A percentile compares a stretch with the other conserved stretches of the same genome.
Conservation (phyloP, 1,140 invertebrate species). For the Drosophila pallidifrons region DNA sequence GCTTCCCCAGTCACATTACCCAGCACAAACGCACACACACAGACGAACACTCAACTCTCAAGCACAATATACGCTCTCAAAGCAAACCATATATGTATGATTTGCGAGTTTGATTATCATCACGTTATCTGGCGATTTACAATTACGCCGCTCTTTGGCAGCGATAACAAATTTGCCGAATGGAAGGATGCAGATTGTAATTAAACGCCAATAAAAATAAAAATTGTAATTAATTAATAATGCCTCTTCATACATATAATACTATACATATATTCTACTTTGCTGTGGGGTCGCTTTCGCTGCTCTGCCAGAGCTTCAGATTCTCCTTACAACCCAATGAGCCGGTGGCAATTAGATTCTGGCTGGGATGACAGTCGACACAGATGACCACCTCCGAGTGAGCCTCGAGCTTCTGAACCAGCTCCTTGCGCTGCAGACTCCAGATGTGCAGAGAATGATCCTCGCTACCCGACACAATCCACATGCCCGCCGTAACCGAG, state of each 20-base stretch:
- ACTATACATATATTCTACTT: constrained; percentile 11
- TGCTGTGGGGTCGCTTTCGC: constrained; percentile 13
- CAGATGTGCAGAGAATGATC: constrained; percentile 56
- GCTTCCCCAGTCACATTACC: constrained; percentile 10
- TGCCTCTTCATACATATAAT: not conserved
- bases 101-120: constrained; percentile 55
- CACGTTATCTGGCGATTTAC: constrained; percentile 55
- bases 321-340: constrained; percentile 18
- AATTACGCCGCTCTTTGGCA: constrained; percentile 1
- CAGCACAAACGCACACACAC: not conserved
- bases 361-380: constrained; percentile 64
- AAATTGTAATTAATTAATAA: constrained; percentile 18
- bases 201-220: constrained; percentile 18
- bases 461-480: constrained; percentile 70
- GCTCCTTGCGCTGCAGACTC: constrained; percentile 60
- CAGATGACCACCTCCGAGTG: constrained; percentile 40
- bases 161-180: constrained; percentile 19
- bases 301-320: constrained; percentile 60
- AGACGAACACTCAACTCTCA: not conserved
- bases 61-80: not conserved
- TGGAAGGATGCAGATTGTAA: constrained; percentile 9
- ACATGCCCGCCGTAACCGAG: constrained; percentile 62
- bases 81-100: constrained; percentile 46
- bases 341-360: constrained; percentile 58
- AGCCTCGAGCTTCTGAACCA: constrained; percentile 55